Percentiles rank a stretch among this genome's conserved stretches.
Evolutionary conservation across 2,113 vertebrate genomes (phyloP).

Genomic region (Benitochromis conjunctus): DNA sequence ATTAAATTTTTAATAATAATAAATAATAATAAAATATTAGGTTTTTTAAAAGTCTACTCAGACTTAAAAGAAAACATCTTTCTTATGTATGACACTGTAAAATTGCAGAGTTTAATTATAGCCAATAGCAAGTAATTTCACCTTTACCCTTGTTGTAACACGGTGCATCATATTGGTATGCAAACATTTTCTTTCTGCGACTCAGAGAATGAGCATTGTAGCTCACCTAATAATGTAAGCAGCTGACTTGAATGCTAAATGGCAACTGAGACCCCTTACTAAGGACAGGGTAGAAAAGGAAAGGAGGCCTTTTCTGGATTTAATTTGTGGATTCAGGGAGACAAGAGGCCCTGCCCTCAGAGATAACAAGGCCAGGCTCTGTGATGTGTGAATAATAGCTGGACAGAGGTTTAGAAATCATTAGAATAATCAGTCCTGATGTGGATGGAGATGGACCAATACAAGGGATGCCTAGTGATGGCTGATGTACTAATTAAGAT

Average conservation of each 20-base stretch:
- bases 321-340: slow-evolving; percentile 44
- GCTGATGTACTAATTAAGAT: slow-evolving; percentile 28
- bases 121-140: background rate
- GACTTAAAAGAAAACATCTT: background rate
- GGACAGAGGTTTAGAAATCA: slow-evolving; percentile 54
- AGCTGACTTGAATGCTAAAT: slow-evolving; percentile 8
- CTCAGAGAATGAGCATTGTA: background rate
- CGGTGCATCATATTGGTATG: background rate
- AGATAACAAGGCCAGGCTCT: slow-evolving; percentile 41
- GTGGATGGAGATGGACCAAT: slow-evolving; percentile 25
- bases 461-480: slow-evolving; percentile 8
- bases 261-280: slow-evolving; percentile 7
- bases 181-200: background rate
- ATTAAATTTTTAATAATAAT: background rate
- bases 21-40: background rate
- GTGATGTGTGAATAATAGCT: slow-evolving; percentile 50
- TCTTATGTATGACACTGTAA: background rate
- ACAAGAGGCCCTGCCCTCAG: slow-evolving; percentile 26
- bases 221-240: slow-evolving; percentile 1
- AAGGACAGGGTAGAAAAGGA: background rate
- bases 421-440: slow-evolving; percentile 61
- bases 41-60: background rate
- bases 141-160: background rate
- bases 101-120: background rate
- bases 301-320: slow-evolving; percentile 2